phyloP scores from a whole-genome alignment of 2,888 invertebrate genomes.

The Pollenia labialis region DNA sequence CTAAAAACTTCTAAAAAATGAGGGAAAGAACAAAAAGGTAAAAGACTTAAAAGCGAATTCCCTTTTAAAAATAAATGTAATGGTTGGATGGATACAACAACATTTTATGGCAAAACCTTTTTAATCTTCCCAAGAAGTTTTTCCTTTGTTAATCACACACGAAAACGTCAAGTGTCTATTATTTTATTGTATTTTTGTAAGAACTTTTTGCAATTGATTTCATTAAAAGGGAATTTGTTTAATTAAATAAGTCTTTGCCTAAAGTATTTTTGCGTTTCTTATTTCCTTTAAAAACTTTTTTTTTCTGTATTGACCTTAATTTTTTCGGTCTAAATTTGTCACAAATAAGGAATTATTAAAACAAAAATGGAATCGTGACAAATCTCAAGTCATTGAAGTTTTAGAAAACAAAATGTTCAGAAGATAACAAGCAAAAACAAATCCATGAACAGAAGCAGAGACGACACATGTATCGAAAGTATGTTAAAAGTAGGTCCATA shows the following conservation, averaged over 20 bases:
- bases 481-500: slow-evolving; percentile 41
- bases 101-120: not conserved
- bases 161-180: slow-evolving; percentile 17
- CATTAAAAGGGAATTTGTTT: not conserved
- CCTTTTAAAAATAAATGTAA: slow-evolving; percentile 28
- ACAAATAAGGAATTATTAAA: slow-evolving; percentile 46
- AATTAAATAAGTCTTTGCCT: not conserved
- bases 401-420: slow-evolving; percentile 9
- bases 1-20: not conserved
- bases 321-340: slow-evolving; percentile 51
- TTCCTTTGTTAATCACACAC: not conserved
- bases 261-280: not conserved
- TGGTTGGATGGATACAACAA: slow-evolving; percentile 35
- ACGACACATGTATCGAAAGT: slow-evolving; percentile 14
- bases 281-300: not conserved
- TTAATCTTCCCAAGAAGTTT: slow-evolving; percentile 5
- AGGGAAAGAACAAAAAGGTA: not conserved
- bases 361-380: slow-evolving; percentile 29
- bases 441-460: slow-evolving; percentile 26
- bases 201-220: slow-evolving; percentile 8
- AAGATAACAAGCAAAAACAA: slow-evolving; percentile 5
- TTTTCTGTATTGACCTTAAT: slow-evolving; percentile 61
- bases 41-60: slow-evolving; percentile 6
- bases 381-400: slow-evolving; percentile 22
- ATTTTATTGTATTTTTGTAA: not conserved